Evolutionary conservation across 2,888 invertebrate species (phyloP).

Genomic region (Tetranychus truncatus): DNA sequence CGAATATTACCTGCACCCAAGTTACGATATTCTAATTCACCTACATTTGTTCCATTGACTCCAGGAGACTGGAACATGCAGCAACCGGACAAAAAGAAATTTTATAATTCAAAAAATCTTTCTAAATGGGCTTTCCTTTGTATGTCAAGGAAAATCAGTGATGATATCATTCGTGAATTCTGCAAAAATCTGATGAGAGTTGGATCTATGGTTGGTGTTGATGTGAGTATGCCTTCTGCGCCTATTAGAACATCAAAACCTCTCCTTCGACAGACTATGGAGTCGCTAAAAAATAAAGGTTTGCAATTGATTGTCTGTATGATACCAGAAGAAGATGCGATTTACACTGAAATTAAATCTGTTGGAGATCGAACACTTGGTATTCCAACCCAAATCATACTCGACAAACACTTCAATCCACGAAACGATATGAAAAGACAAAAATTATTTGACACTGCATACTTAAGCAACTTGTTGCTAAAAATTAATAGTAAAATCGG

Average conservation of each 20-base stretch:
- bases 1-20: background rate
- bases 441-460: background rate
- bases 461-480: conserved; percentile 11
- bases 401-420: background rate
- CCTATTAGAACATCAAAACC: too few species aligned
- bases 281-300: background rate
- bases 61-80: background rate
- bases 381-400: background rate
- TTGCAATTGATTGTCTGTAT: background rate
- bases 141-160: background rate
- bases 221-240: too few species aligned
- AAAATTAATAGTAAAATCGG: conserved; percentile 32
- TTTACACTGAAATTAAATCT: background rate
- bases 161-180: too few species aligned
- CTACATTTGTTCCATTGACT: background rate
- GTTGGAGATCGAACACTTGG: background rate
- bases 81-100: background rate
- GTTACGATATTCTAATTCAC: background rate
- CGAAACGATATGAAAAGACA: background rate
- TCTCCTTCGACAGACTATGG: background rate
- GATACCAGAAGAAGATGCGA: background rate
- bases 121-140: background rate
- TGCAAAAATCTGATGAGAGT: too few species aligned
- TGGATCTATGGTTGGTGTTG: too few species aligned
- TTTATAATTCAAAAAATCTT: background rate